Base-by-base conservation (phyloP, 2,797 vertebrate species). In the Apodemus agrarius region DNA sequence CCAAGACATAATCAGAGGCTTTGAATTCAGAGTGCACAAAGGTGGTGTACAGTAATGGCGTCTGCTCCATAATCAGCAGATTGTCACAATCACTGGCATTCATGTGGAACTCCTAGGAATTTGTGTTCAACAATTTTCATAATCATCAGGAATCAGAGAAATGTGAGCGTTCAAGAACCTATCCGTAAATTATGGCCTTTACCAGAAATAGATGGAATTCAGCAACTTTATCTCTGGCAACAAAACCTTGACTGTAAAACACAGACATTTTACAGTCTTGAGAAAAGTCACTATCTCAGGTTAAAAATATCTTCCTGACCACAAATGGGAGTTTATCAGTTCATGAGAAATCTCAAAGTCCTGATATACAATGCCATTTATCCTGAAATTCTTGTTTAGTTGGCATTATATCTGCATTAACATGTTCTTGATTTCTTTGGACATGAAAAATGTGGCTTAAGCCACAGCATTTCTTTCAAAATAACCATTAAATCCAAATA, bases 1-100 rank as follows among this genome's bases (percentile, higher is more conserved):
- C 72, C 90, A 76, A 92, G n/a, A 43, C 16, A 74, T 92, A 92
- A 94, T 92, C 85, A 82, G 1, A 67, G 40, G 34, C 75, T 83
- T 86, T 78, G 14, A 92, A 57, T 67, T 26, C 17, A 72, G n/a
- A 72, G 40, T 61, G 34, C 40, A 40, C 26, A 87, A 92, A 94
- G 59, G 52, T 78, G 61, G 19, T 29, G 19, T 69, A 40, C 76
- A 72, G 54, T 40, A 54, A 82, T 72, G 84, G 9, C 22, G 31
- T 65, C 9, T 31, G 21, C 65, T 76, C 46, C 6, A 34, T 72
- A 94, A 92, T 95, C 90, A 90, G 14, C 79, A 90, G 52, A 72
- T 1, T 63, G 54, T 95, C 37, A 54, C 31, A 78, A 86, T 92
- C 59, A 86, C 46, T 63, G 29, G 12, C 72, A 92, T 87, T 90